Evolutionary conservation across 2,797 vertebrate genomes (phyloP).

Genomic region (Alfaro cultratus): DNA sequence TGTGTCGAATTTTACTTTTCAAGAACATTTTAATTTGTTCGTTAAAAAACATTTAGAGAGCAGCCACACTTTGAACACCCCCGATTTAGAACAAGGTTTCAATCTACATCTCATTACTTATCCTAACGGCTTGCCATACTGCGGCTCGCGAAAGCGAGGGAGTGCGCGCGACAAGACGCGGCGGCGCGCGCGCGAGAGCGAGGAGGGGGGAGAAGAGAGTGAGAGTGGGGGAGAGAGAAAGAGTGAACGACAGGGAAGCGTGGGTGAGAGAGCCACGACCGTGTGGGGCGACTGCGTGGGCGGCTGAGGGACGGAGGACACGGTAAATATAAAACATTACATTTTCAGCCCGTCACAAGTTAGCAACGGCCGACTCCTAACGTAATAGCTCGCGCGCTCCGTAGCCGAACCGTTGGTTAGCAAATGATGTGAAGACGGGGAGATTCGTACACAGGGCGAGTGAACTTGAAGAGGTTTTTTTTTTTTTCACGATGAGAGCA

Average conservation of each 20-base stretch:
- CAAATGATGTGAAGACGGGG: constrained; percentile 66
- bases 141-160: constrained; percentile 62
- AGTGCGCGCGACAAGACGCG: constrained; percentile 46
- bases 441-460: constrained; percentile 51
- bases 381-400: constrained; percentile 58
- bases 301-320: constrained; percentile 71
- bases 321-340: constrained; percentile 76
- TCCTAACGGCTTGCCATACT: constrained; percentile 21
- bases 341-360: constrained; percentile 47
- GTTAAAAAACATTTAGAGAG: neutral
- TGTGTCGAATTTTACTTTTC: neutral
- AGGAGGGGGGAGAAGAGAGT: constrained; percentile 45
- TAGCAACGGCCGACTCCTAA: constrained; percentile 40
- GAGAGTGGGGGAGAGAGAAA: constrained; percentile 47
- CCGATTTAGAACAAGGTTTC: neutral
- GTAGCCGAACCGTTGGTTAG: constrained; percentile 42
- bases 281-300: constrained; percentile 61
- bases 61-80: neutral
- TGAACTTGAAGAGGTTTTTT: constrained; percentile 66
- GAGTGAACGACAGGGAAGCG: constrained; percentile 33
- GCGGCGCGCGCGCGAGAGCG: constrained; percentile 59
- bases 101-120: neutral
- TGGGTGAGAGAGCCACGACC: constrained; percentile 62
- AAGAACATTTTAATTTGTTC: neutral
- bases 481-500: neutral